Conservation (phyloP, 2,888 invertebrate species). For the Luperina testacea region DNA sequence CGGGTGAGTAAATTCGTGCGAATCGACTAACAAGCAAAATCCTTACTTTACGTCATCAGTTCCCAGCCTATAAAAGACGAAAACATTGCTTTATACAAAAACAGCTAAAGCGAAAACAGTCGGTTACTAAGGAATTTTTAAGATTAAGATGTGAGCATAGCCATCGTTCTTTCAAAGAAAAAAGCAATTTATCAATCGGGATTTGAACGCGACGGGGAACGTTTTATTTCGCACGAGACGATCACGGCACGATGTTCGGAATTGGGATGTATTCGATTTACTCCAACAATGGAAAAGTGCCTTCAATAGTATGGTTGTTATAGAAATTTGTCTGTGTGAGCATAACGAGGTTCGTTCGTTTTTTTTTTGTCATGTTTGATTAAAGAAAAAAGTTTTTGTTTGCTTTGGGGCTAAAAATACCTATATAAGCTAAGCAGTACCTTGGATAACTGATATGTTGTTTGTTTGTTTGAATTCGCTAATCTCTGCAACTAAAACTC, state of each 20-base stretch:
- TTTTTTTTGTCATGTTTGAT: not conserved
- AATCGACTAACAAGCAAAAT: not conserved
- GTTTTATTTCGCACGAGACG: constrained; percentile 51
- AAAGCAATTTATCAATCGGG: constrained; percentile 70
- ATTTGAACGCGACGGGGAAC: constrained; percentile 44
- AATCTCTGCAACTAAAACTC: not conserved
- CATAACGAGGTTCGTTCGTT: constrained; percentile 4
- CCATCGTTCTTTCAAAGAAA: constrained; percentile 61
- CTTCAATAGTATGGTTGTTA: constrained; percentile 28
- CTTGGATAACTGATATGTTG: not conserved
- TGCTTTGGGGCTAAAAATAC: not conserved
- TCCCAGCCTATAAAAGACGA: constrained; percentile 20
- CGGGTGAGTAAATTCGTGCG: not conserved
- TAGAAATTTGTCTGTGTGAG: constrained; percentile 42
- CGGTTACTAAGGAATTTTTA: constrained; percentile 52
- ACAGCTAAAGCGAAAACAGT: constrained; percentile 48
- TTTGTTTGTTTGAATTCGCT: not conserved
- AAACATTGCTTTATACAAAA: constrained; percentile 35
- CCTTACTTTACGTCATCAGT: constrained; percentile 21
- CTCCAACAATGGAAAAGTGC: constrained; percentile 36
- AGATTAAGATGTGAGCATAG: constrained; percentile 65
- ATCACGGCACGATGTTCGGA: constrained; percentile 48
- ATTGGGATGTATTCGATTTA: constrained; percentile 40
- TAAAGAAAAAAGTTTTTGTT: not conserved
- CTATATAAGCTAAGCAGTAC: not conserved